Evolutionary conservation across 2,888 invertebrate species (phyloP).

Genomic region (Ashinkailepas kermadecensis): DNA sequence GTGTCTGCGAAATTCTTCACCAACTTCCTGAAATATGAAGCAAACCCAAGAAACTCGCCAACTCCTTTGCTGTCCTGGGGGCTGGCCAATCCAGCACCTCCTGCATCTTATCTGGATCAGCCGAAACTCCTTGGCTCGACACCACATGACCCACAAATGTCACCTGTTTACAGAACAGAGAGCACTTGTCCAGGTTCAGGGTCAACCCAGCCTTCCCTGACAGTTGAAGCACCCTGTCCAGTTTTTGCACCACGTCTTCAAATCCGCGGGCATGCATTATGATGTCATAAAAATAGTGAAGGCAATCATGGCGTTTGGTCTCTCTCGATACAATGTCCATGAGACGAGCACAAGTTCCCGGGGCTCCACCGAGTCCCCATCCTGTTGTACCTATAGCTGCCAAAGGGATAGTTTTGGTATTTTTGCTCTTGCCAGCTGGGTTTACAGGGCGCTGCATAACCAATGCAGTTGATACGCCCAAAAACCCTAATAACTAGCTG

Average conservation of each 20-base stretch:
- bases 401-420: too few species aligned
- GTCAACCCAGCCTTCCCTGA: not conserved
- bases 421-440: too few species aligned
- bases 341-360: too few species aligned
- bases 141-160: not conserved
- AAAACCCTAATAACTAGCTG: too few species aligned
- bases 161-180: not conserved
- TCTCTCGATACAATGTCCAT: too few species aligned
- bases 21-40: not conserved
- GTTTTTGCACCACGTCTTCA: not conserved
- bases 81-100: not conserved
- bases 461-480: too few species aligned
- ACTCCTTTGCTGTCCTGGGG: not conserved
- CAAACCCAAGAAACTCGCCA: not conserved
- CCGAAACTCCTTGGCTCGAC: not conserved
- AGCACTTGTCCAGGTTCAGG: not conserved
- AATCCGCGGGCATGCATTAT: not conserved
- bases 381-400: too few species aligned
- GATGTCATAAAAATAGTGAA: not conserved
- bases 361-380: too few species aligned
- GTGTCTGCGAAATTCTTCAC: not conserved
- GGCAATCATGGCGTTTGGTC: too few species aligned
- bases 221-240: not conserved
- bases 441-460: too few species aligned
- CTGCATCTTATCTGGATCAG: not conserved